Base-by-base conservation (phyloP, 2,797 vertebrate genomes). In the Halcyon chelicuti region DNA sequence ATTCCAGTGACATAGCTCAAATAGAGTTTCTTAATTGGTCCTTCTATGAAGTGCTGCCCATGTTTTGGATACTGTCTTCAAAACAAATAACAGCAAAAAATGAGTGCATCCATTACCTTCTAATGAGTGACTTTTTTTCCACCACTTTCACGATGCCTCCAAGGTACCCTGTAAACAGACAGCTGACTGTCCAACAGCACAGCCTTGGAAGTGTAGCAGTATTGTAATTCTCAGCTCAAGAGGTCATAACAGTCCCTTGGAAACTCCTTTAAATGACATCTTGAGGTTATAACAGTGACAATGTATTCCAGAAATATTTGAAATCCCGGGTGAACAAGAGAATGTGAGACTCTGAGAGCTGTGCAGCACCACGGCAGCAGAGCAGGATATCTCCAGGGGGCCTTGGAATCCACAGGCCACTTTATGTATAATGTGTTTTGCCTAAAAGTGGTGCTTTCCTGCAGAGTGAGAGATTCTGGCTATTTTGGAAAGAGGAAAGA, bases 181-280 rank as follows among this genome's bases (percentile, higher is more conserved):
- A 83, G 83, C 49, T 79, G 79, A 58, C 57, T 79, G 79, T 83
- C 75, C 85, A 67, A 68, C 28, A 90, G 73, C 72, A 71, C 51
- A 86, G 33, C 71, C 63, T 81, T 78, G 55, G 68, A 92, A 90
- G 73, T 89, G 63, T 2, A 65, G 55, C 76, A 76, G 33, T 17
- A 70, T 37, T 63, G 63, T 68, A 90, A 88, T 31, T 88, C 84
- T 74, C 39, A 67, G 88, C 85, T 90, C 78, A 84, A 68, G 67
- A 83, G 78, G 85, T 88, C 86, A 4, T 22, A 78, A 31, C 37
- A 81, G 78, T 93, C 76, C 85, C 90, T 86, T 70, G 57, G 94
- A 93, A 95, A 90, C 85, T 84, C 76, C 63, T 80, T 70, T 35
- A 91, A 93, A 92, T 73, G 89, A 91, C 80, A 88, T 84, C 44